Evolutionary conservation across 92 coral and sea anemone species (phyloP).

Genomic region (Montipora capitata): DNA sequence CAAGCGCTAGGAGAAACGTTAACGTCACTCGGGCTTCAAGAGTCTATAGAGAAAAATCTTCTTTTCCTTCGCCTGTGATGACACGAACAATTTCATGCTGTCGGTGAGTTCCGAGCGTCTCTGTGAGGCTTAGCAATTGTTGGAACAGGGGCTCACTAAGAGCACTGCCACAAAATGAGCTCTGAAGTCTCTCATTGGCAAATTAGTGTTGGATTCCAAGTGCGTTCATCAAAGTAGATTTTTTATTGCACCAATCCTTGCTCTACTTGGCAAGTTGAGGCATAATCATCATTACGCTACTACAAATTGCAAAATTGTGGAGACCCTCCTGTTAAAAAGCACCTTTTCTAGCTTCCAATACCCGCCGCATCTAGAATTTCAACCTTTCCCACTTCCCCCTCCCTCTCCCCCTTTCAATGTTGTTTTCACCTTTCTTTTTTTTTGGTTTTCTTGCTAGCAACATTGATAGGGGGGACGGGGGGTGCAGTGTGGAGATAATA

Average conservation of each 20-base stretch:
- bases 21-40: constrained; percentile 27
- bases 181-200: constrained; percentile 56
- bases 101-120: constrained; percentile 39
- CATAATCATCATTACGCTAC: constrained; percentile 48
- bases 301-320: no score
- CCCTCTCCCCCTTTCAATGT: no score
- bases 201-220: not conserved
- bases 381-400: no score
- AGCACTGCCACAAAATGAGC: constrained; percentile 11
- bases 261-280: not conserved
- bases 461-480: no score
- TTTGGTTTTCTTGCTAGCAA: no score
- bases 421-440: no score
- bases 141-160: not conserved
- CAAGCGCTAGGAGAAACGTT: not conserved
- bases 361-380: no score
- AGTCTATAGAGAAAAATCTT: constrained; percentile 45
- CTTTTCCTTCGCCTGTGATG: constrained; percentile 17
- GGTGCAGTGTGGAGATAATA: no score
- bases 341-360: no score
- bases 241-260: constrained; percentile 43
- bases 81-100: constrained; percentile 30
- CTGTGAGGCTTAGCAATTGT: constrained; percentile 21
- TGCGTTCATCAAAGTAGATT: constrained; percentile 57
- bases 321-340: no score